Conservation (phyloP, 2,113 vertebrate genomes). For the Romanogobio albipinnatus region DNA sequence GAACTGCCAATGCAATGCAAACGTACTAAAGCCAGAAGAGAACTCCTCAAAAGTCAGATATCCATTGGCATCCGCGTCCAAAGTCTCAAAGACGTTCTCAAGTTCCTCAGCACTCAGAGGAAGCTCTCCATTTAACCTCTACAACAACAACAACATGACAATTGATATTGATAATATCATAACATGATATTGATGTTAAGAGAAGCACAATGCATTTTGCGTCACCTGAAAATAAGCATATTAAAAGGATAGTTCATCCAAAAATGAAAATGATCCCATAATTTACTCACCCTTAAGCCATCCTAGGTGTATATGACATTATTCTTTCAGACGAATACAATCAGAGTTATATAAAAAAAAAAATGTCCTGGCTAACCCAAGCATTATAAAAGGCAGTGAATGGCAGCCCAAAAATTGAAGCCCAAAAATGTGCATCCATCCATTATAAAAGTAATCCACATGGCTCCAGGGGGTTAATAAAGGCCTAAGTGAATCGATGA, state of each 20-base stretch:
- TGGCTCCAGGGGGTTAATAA: too few relatives aligned
- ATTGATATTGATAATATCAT: neutral
- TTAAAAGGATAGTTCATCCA: neutral
- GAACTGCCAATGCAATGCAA: neutral
- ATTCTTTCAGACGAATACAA: too few relatives aligned
- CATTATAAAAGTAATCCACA: too few relatives aligned
- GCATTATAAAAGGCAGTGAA: too few relatives aligned
- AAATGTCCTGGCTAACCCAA: too few relatives aligned
- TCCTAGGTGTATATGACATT: too few relatives aligned
- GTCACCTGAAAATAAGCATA: neutral
- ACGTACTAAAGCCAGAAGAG: slow-evolving; percentile 89
- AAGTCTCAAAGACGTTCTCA: slow-evolving; percentile 87
- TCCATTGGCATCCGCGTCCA: slow-evolving; percentile 89
- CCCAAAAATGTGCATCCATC: too few relatives aligned
- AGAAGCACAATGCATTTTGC: neutral
- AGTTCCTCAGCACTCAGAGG: slow-evolving; percentile 87
- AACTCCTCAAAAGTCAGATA: slow-evolving; percentile 90
- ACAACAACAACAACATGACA: slow-evolving; percentile 60
- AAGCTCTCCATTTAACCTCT: slow-evolving; percentile 78
- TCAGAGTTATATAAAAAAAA: too few relatives aligned
- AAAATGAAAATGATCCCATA: too few relatives aligned
- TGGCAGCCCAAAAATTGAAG: too few relatives aligned
- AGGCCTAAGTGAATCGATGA: too few relatives aligned
- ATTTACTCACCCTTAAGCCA: too few relatives aligned
- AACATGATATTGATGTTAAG: neutral